Conservation (phyloP, 2,797 vertebrate species). For the Delichon dasypus region DNA sequence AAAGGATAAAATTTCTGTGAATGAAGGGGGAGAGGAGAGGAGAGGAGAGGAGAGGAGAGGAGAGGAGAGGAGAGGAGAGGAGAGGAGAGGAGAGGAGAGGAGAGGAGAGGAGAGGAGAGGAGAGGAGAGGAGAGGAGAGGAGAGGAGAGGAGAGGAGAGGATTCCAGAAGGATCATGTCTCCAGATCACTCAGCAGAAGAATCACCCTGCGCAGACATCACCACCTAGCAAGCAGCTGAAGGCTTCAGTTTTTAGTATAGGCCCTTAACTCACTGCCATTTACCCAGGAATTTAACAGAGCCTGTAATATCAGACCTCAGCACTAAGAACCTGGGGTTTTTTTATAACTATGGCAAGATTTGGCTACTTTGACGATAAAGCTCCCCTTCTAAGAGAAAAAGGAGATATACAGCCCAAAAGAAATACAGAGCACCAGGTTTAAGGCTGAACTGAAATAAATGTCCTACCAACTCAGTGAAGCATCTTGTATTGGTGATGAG, state of each 20-base stretch:
- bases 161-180: neutral
- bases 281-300: neutral
- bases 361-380: neutral
- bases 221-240: neutral
- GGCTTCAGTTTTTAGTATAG: neutral
- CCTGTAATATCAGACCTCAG: neutral
- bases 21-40: too few species aligned
- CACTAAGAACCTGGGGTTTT: neutral
- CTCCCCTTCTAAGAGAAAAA: neutral
- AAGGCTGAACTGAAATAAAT: neutral
- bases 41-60: too few species aligned
- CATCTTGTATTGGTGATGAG: neutral
- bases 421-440: neutral
- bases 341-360: neutral
- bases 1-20: neutral
- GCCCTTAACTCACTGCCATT: neutral
- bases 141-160: too few species aligned
- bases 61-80: too few species aligned
- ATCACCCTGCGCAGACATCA: neutral
- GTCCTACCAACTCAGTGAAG: neutral
- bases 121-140: rapidly evolving
- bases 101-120: neutral
- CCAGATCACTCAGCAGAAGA: neutral
- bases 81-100: neutral
- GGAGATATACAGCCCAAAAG: neutral